Base-by-base conservation (phyloP, 2,113 vertebrate genomes). In the Anguilla rostrata region DNA sequence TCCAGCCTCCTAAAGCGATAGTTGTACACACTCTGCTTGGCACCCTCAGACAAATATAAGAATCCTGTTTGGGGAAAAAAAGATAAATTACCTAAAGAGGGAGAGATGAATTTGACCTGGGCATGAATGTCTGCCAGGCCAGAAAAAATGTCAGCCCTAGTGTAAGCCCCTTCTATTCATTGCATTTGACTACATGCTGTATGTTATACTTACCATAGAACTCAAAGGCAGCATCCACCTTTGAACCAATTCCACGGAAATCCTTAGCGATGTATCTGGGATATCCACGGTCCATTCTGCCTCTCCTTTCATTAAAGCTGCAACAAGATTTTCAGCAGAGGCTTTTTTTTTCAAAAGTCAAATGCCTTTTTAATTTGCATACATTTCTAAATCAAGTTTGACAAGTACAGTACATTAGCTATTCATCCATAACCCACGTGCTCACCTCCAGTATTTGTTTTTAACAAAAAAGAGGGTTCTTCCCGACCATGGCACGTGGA, bases 21-120 rank as follows among this genome's bases (percentile, higher is more conserved):
- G 57, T 88, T 1, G 84, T 95, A 96, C 88, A 95, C 92, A 5
- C 43, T 91, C 88, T 95, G 95, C 9, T 16, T 89, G 79, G 92
- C 66, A 86, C 95, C 94, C 53, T 90, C 80, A 0, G 94, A 92
- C 83, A 96, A 94, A 90, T 95, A 96, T 79, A 96, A 86, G 86
- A 90, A 90, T 82, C 93, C 95, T 96, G 83, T 81, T 91, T 9
- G 43, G 89, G 2, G 34, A 22, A 87, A 88, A 82, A 49, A 12
- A 15, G 7, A 57, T 0, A 81, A 20, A 78, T 3, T 39, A 78
- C 5, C 39, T 8, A 29, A 75, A 29, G n/a, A 29, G 4, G n/a
- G 71, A 75, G 71, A 75, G 26, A 11, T 12, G 26, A 34, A 75
- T 71, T 84, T 49, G 49, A n/a, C 11, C 29, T 41, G 34, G 22